These are phyloP conservation scores for Cheilosia vernalis DNA, from an alignment of 2,888 invertebrate genomes.

Conservation along the genomic window DNA sequence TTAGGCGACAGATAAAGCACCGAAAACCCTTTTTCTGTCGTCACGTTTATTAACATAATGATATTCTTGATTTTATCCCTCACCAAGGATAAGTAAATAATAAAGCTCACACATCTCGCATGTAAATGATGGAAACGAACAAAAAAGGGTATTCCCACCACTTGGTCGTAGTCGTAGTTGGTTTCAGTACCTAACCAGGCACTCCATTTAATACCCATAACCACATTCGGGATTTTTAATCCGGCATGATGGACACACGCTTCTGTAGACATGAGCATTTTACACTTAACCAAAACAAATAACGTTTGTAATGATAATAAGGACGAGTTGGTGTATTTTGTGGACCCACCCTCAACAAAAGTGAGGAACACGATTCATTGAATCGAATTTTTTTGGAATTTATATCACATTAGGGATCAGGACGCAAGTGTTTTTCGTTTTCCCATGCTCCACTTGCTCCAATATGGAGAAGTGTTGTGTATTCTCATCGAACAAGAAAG, in stretches of 20 bases:
- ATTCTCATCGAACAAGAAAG: constrained; percentile 21
- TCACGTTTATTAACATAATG: constrained; percentile 53
- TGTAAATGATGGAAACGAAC: not conserved
- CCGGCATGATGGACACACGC: constrained; percentile 23
- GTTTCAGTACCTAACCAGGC: not conserved
- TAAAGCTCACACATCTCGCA: constrained; percentile 18
- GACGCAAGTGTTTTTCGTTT: constrained; percentile 32
- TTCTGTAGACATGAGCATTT: constrained; percentile 24
- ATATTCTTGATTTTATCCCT: constrained; percentile 43
- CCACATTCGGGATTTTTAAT: constrained; percentile 21
- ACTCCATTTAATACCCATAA: constrained; percentile 17
- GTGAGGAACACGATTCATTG: constrained; percentile 40
- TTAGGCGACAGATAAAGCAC: constrained; percentile 25
- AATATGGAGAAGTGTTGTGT: constrained; percentile 24
- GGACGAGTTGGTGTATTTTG: constrained; percentile 10
- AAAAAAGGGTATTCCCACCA: not conserved
- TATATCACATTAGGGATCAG: constrained; percentile 68
- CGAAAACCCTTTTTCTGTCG: constrained; percentile 24
- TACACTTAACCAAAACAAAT: constrained; percentile 47
- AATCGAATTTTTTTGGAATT: constrained; percentile 66
- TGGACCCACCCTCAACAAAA: not conserved
- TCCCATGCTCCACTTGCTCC: constrained; percentile 23
- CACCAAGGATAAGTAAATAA: constrained; percentile 41
- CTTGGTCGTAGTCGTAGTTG: not conserved
- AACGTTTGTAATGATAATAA: constrained; percentile 41